Percentiles rank a stretch among this genome's conserved stretches.
phyloP scores from a whole-genome alignment of 1,140 invertebrate species.

The Maconellicoccus hirsutus region DNA sequence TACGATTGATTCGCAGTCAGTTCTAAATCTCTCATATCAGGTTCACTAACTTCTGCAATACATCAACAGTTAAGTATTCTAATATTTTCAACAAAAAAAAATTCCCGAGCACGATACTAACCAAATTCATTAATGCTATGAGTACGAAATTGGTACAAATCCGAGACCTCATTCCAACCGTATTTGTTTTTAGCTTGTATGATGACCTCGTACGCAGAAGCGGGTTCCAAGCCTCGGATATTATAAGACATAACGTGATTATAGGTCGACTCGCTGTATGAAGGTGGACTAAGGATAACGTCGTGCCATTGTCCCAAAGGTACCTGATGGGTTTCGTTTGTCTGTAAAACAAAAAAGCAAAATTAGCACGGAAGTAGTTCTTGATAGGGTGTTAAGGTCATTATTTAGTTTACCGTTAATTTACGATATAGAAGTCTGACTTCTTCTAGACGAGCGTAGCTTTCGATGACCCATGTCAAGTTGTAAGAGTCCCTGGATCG shows the following conservation, averaged over 20 bases:
- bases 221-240: constrained; percentile 44
- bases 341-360: constrained; percentile 36
- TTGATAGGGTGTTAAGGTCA: no score
- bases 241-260: constrained; percentile 43
- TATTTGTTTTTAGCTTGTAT: constrained; percentile 51
- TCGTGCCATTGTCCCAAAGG: constrained; percentile 57
- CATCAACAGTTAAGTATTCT: no score
- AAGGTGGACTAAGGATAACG: constrained; percentile 35
- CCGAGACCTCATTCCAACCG: constrained; percentile 47
- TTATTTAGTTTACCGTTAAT: constrained; percentile 29
- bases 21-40: constrained; percentile 17
- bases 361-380: no score
- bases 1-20: not conserved
- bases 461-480: constrained; percentile 44
- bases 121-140: constrained; percentile 20
- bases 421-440: constrained; percentile 43
- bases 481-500: constrained; percentile 40
- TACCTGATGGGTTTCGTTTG: constrained; percentile 57
- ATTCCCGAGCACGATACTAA: not conserved
- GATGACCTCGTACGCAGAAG: constrained; percentile 49
- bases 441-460: constrained; percentile 42
- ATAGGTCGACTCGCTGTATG: constrained; percentile 37
- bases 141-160: constrained; percentile 32
- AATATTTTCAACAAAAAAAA: no score
- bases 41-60: constrained; percentile 5